Percentiles rank a stretch among this genome's conserved stretches.
These are phyloP conservation scores for Ceratina calcarata DNA, from an alignment of 1,140 invertebrate genomes.

Conservation along the genomic window DNA sequence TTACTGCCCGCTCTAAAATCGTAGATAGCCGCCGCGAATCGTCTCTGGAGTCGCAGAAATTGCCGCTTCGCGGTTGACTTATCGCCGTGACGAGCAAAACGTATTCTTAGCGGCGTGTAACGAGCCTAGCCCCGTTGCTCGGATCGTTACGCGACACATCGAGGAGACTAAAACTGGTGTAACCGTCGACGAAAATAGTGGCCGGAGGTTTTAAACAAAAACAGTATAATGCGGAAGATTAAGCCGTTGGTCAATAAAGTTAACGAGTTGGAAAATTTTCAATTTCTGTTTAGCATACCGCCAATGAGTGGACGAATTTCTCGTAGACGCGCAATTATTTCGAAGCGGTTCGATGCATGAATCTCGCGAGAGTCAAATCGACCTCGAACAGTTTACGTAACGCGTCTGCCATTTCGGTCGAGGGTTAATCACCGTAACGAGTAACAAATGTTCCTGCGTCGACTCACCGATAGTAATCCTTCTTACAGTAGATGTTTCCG, in stretches of 20 bases:
- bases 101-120: conserved; percentile 47
- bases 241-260: not conserved
- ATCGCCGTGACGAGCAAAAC: conserved; percentile 33
- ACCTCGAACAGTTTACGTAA: conserved; percentile 13
- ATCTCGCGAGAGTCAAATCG: not conserved
- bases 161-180: not conserved
- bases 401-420: not conserved
- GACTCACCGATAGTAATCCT: conserved; percentile 97
- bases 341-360: no score
- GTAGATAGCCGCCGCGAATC: conserved; percentile 34
- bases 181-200: conserved; percentile 5
- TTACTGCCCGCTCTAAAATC: conserved; percentile 19
- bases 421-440: conserved; percentile 6
- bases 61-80: conserved; percentile 61
- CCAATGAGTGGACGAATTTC: no score
- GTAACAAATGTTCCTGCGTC: not conserved
- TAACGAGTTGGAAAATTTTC: not conserved
- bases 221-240: not conserved
- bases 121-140: conserved; percentile 36
- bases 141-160: conserved; percentile 15
- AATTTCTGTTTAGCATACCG: not conserved
- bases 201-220: not conserved
- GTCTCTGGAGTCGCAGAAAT: conserved; percentile 56
- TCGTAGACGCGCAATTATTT: no score
- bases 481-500: conserved; percentile 97